phyloP scores from a whole-genome alignment of 1,140 invertebrate species.

The Leptinotarsa texana region DNA sequence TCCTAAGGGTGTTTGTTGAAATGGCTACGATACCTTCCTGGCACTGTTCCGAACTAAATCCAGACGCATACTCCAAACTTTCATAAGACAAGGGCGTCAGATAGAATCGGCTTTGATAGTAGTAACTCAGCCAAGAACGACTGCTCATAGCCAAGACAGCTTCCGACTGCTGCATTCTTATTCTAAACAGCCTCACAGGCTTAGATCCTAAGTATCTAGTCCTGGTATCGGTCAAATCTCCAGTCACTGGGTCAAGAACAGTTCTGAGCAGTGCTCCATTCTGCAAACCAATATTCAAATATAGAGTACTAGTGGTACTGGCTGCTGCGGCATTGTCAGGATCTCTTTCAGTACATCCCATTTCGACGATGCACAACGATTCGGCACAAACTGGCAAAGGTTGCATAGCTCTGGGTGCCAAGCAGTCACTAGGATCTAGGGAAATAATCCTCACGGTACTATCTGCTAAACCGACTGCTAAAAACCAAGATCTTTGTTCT shows the following conservation, averaged over 20 bases:
- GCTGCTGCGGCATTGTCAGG: slow-evolving; percentile 59
- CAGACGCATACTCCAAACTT: slow-evolving; percentile 95
- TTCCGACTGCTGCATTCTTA: slow-evolving; percentile 88
- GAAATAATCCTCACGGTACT: slow-evolving; percentile 98
- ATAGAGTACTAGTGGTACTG: slow-evolving; percentile 74
- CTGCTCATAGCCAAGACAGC: slow-evolving; percentile 98
- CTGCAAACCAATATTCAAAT: slow-evolving; percentile 96
- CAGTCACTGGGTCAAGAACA: slow-evolving; percentile 94
- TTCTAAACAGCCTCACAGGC: slow-evolving; percentile 29
- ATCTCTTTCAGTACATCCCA: slow-evolving; percentile 67
- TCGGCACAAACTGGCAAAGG: slow-evolving; percentile 95
- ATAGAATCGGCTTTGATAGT: slow-evolving; percentile 96
- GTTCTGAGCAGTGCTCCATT: slow-evolving; percentile 96
- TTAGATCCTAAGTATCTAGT: slow-evolving; percentile 71
- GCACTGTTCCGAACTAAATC: slow-evolving; percentile 98
- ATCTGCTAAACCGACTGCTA: slow-evolving; percentile 95
- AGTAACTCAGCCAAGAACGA: slow-evolving; percentile 97
- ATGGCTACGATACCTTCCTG: slow-evolving; percentile 98
- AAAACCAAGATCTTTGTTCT: slow-evolving; percentile 93
- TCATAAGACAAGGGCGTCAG: slow-evolving; percentile 96
- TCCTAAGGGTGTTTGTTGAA: slow-evolving; percentile 94
- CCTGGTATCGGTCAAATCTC: slow-evolving; percentile 94
- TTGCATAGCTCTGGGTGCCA: slow-evolving; percentile 94
- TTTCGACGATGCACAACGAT: slow-evolving; percentile 95
- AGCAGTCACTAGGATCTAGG: slow-evolving; percentile 91